Percentiles rank a stretch among this genome's conserved stretches.
These are phyloP conservation scores for Drosophila eohydei DNA, from an alignment of 2,888 invertebrate species.

Conservation along the genomic window DNA sequence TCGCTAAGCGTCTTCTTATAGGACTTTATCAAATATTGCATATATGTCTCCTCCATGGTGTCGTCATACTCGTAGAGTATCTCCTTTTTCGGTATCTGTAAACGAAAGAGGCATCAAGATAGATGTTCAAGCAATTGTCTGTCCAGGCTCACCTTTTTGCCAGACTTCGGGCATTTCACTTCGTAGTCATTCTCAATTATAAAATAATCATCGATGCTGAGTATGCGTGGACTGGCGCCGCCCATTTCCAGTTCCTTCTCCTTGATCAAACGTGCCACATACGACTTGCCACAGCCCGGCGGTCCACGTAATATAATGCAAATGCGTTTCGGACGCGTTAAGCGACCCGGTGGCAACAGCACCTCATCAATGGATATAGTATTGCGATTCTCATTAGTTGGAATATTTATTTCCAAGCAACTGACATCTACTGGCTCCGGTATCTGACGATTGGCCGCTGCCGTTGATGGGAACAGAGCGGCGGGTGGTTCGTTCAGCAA, in stretches of 20 bases:
- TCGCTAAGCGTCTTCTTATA: conserved; percentile 96
- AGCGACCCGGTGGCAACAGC: conserved; percentile 91
- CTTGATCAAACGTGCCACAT: conserved; percentile 94
- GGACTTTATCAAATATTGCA: conserved; percentile 92
- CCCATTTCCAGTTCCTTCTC: conserved; percentile 92
- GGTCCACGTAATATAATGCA: conserved; percentile 96
- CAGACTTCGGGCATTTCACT: conserved; percentile 83
- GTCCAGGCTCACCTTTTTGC: conserved; percentile 76
- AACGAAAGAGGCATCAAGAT: background rate
- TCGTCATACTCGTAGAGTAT: conserved; percentile 92
- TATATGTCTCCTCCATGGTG: conserved; percentile 92
- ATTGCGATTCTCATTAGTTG: conserved; percentile 83
- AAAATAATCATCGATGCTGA: conserved; percentile 98
- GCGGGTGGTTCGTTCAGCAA: conserved; percentile 25
- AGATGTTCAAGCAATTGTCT: background rate
- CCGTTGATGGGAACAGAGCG: conserved; percentile 75
- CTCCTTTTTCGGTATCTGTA: conserved; percentile 85
- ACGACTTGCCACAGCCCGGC: conserved; percentile 97
- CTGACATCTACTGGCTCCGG: conserved; percentile 46
- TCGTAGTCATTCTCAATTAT: conserved; percentile 93
- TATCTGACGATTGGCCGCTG: conserved; percentile 71
- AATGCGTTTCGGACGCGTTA: conserved; percentile 90
- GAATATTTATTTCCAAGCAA: conserved; percentile 67
- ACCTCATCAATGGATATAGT: conserved; percentile 92
- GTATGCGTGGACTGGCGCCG: conserved; percentile 94